These are phyloP conservation scores for Microctonus brassicae DNA, from an alignment of 2,888 invertebrate species.

Conservation along the genomic window DNA sequence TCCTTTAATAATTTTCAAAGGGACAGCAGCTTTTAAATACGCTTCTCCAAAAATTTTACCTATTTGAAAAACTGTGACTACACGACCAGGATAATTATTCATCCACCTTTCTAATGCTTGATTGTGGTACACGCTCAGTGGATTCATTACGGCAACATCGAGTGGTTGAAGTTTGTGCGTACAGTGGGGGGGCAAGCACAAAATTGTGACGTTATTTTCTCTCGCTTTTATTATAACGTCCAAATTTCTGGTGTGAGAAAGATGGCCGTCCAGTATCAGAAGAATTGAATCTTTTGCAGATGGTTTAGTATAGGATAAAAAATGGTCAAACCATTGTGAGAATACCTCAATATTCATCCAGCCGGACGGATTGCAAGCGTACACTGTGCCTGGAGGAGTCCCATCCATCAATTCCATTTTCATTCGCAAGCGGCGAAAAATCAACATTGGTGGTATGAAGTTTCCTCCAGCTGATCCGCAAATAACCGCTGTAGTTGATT, in stretches of 20 bases:
- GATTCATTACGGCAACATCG: slow-evolving; percentile 9
- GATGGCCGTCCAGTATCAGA: neutral
- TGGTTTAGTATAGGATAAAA: neutral
- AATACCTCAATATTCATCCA: neutral
- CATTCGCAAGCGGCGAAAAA: neutral
- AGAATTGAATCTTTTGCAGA: neutral
- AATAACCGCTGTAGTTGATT: neutral
- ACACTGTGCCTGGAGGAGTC: neutral
- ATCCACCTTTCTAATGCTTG: neutral
- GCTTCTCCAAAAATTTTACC: neutral
- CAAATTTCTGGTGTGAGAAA: slow-evolving; percentile 3
- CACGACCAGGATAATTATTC: neutral
- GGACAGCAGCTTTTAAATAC: neutral
- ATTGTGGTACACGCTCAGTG: neutral
- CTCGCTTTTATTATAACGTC: neutral
- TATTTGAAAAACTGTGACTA: neutral
- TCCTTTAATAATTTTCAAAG: neutral
- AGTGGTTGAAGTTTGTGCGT: slow-evolving; percentile 19
- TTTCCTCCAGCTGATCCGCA: neutral
- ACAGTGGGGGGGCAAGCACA: slow-evolving; percentile 21
- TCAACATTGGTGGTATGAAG: neutral
- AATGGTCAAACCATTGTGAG: neutral
- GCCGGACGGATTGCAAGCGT: neutral
- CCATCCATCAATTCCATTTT: neutral
- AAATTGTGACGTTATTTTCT: neutral